Evolutionary conservation across 2,113 vertebrate genomes (phyloP).

Genomic region (Monarcha castaneiventris): DNA sequence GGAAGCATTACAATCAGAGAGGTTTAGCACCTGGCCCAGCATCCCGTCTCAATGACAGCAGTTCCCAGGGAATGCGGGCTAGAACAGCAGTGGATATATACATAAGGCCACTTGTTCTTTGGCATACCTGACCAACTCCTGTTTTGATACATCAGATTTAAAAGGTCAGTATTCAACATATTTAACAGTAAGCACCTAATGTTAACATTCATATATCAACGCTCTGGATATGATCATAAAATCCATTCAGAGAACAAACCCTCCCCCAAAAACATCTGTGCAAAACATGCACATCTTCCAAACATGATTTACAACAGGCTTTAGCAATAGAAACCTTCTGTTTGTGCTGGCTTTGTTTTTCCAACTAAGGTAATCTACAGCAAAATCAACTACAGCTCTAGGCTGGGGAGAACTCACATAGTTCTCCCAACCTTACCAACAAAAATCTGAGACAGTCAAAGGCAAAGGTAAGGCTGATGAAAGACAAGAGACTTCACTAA

Average conservation of each 20-base stretch:
- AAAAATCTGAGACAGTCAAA: neutral
- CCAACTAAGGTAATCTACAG: neutral
- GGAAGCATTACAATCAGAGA: neutral
- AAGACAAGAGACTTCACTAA: neutral
- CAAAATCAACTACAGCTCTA: neutral
- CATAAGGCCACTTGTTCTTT: conserved; percentile 53
- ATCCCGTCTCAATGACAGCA: neutral
- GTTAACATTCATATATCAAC: neutral
- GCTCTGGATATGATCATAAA: neutral
- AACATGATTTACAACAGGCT: neutral
- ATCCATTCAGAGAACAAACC: neutral
- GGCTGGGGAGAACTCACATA: neutral
- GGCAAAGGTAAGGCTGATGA: neutral
- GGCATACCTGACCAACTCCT: conserved; percentile 9
- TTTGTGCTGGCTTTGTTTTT: neutral
- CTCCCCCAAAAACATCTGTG: neutral
- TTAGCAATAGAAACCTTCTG: neutral
- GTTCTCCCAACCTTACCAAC: neutral
- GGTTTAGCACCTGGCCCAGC: neutral
- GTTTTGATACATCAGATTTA: neutral
- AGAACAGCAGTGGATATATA: neutral
- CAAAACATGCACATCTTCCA: neutral
- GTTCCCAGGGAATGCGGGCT: neutral
- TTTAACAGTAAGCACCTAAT: neutral
- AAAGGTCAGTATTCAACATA: neutral